Percentiles rank a stretch among this genome's conserved stretches.
phyloP scores from a whole-genome alignment of 2,113 vertebrate genomes.

The Hassar affinis region DNA sequence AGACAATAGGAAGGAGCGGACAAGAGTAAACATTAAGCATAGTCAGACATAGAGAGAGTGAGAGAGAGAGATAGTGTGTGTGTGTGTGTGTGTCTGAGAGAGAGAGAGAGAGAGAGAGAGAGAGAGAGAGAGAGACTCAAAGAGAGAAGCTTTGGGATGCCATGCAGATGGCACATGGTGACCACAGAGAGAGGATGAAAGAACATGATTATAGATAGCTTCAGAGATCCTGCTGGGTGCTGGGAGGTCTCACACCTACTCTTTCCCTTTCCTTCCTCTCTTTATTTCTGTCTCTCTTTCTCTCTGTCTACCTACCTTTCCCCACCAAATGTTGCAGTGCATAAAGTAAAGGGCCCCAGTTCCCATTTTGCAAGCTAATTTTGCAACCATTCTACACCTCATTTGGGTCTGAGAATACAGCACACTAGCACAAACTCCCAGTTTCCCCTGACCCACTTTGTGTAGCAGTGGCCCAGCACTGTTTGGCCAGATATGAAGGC shows the following conservation, averaged over 20 bases:
- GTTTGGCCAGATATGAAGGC: constrained; percentile 25
- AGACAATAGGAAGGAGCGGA: background rate
- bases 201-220: constrained; percentile 54
- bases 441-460: constrained; percentile 73
- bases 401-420: constrained; percentile 66
- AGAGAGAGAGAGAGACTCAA: constrained; percentile 23
- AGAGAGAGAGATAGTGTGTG: background rate
- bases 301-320: background rate
- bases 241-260: constrained; percentile 33
- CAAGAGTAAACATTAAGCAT: constrained; percentile 26
- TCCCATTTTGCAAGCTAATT: constrained; percentile 65
- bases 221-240: constrained; percentile 49
- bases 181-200: constrained; percentile 50
- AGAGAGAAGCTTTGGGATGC: constrained; percentile 33
- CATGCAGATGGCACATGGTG: constrained; percentile 53
- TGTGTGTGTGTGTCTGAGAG: constrained; percentile 17
- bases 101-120: constrained; percentile 17
- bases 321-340: constrained; percentile 17
- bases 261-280: constrained; percentile 26
- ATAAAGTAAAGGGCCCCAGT: constrained; percentile 10
- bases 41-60: background rate
- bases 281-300: constrained; percentile 19
- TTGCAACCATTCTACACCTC: constrained; percentile 76
- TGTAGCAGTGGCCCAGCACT: constrained; percentile 10
- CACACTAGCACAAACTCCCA: constrained; percentile 63